Evolutionary conservation across 2,113 vertebrate species (phyloP), one percentile per base, ranked within the genome.

Genomic region (Notothenia rossii): DNA sequence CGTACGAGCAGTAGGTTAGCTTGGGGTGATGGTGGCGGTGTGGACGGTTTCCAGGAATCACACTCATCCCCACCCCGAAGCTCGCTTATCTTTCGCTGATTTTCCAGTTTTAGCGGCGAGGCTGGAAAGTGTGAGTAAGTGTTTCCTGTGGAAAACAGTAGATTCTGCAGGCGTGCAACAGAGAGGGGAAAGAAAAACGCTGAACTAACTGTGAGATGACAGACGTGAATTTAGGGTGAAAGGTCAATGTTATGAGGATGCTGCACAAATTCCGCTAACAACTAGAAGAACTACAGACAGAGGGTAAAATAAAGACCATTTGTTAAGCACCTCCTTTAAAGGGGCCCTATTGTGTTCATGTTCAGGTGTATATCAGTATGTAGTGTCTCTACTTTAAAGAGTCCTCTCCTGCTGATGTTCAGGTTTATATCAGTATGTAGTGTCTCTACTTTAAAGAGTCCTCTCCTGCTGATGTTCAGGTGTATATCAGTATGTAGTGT

Each of bases 31-130:
- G 46, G 70, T 11, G 63, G 25, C 51, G 65, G 46, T 40, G 50
- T 86, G 84, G 86, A 64, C 58, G 0, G 14, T 56, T 70, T 88
- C 83, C 87, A 86, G 74, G 65, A 74, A 83, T 74, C 82, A 25
- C 86, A 77, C 66, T 73, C 25, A 10, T 49, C 68, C 78, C 75
- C 54, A 10, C n/a, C 56, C 46, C 40, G 36, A 5, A 33, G 56
- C 22, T 29, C 79, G 62, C 81, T 77, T 64, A 86, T 72, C 83
- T 80, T 29, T 43, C 46, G 50, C 75, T 62, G 66, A 83, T 88
- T 90, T 87, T 87, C 83, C 85, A 82, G 22, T 88, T 90, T 85
- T 88, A 62, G 56, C 73, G 68, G 62, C 22, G 29, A 65, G 67
- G 18, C 22, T 80, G 85, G 86, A 88, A 79, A 86, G 56, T 67